Conservation (phyloP, 2,113 vertebrate genomes). For the Psettodes erumei region DNA sequence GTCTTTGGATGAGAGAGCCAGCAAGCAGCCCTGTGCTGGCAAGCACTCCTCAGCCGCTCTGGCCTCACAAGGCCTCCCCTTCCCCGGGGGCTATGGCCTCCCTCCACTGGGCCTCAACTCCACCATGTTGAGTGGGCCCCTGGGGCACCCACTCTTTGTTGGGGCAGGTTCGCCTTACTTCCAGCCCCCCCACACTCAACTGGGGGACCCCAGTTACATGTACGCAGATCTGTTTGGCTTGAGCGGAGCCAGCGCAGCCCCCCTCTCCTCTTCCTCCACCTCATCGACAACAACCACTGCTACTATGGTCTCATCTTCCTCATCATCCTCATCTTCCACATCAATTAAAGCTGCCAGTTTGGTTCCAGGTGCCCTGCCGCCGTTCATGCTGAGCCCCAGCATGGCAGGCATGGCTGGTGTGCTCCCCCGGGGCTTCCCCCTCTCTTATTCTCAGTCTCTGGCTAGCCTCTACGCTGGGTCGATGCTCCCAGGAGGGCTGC, state of each 20-base stretch:
- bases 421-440: constrained; percentile 87
- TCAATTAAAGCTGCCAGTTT: constrained; percentile 85
- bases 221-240: constrained; percentile 86
- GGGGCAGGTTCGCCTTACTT: constrained; percentile 88
- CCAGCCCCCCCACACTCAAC: constrained; percentile 85
- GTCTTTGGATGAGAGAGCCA: constrained; percentile 79
- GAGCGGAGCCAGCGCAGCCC: constrained; percentile 31
- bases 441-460: constrained; percentile 92
- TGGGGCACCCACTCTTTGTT: constrained; percentile 90
- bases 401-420: constrained; percentile 86
- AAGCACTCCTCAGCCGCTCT: constrained; percentile 83
- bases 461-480: constrained; percentile 78
- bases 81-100: constrained; percentile 87
- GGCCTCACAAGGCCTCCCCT: constrained; percentile 88
- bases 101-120: constrained; percentile 89
- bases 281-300: constrained; percentile 80
- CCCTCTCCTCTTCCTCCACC: constrained; percentile 85
- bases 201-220: constrained; percentile 88
- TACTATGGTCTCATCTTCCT: constrained; percentile 60
- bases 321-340: constrained; percentile 83
- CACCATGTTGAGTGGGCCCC: constrained; percentile 86
- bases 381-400: constrained; percentile 89
- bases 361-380: constrained; percentile 86
- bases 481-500: constrained; percentile 84
- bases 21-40: constrained; percentile 84